phyloP scores from a whole-genome alignment of 2,113 vertebrate genomes.

The Coryphaenoides rupestris region DNA sequence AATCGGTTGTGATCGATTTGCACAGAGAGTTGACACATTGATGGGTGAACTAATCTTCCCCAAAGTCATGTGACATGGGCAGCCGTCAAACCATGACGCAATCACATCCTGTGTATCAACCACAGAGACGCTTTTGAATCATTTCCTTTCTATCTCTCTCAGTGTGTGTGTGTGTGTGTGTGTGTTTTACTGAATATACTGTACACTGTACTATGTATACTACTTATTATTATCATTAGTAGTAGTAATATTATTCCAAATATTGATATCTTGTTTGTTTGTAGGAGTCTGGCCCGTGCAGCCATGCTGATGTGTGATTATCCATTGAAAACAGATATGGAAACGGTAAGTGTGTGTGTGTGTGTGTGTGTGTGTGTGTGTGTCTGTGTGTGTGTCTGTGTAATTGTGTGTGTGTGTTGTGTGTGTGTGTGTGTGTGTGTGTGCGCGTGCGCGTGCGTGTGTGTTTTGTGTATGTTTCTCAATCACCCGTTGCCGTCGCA shows the following conservation, averaged over 20 bases:
- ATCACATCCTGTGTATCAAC: too few relatives aligned
- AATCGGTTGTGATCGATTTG: too few relatives aligned
- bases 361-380: conserved; percentile 20
- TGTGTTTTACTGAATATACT: too few relatives aligned
- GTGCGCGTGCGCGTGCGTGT: conserved; percentile 22
- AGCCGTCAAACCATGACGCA: too few relatives aligned
- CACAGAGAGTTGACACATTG: too few relatives aligned
- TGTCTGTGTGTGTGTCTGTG: neutral
- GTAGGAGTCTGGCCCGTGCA: conserved; percentile 61
- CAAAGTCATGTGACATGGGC: too few relatives aligned
- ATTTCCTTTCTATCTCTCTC: neutral
- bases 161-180: neutral
- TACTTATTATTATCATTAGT: neutral
- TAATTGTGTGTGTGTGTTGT: conserved; percentile 19
- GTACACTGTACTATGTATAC: neutral
- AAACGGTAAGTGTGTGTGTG: conserved; percentile 77
- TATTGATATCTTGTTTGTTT: conserved; percentile 21
- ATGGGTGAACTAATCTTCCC: too few relatives aligned
- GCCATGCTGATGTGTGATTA: conserved; percentile 98
- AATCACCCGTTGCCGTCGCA: neutral
- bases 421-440: neutral
- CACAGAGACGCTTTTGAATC: conserved; percentile 20
- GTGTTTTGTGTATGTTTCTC: neutral
- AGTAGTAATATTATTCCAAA: neutral
- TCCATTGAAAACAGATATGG: conserved; percentile 91